phyloP scores from a whole-genome alignment of 1,140 invertebrate genomes.

The Pinna nobilis region DNA sequence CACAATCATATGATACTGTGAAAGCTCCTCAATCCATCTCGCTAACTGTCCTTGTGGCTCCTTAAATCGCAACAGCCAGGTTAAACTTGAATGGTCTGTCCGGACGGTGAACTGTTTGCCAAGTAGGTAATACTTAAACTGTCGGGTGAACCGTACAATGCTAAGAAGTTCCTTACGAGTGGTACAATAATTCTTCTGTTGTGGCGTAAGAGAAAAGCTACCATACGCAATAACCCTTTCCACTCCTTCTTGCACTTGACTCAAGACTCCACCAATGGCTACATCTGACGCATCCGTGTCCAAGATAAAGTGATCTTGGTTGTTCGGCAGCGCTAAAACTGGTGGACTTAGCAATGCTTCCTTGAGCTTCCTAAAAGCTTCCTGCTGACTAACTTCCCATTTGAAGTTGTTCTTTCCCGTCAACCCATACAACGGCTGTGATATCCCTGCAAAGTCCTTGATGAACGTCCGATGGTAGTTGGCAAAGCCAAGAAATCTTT shows the following conservation, averaged over 20 bases:
- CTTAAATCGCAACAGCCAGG: conserved; percentile 40
- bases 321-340: conserved; percentile 23
- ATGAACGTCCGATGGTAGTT: conserved; percentile 29
- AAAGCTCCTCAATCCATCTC: conserved; percentile 55
- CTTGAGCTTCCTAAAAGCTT: conserved; percentile 16
- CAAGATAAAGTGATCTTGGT: conserved; percentile 8
- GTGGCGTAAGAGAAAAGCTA: conserved; percentile 37
- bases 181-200: conserved; percentile 66
- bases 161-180: conserved; percentile 1
- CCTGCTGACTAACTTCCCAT: conserved; percentile 19
- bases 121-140: conserved; percentile 41
- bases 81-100: conserved; percentile 52
- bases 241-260: conserved; percentile 53
- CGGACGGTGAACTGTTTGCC: conserved; percentile 44
- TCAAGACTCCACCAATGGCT: conserved; percentile 60
- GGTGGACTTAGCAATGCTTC: conserved; percentile 6
- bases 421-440: conserved; percentile 8
- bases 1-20: conserved; percentile 51
- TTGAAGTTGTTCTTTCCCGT: conserved; percentile 26
- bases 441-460: neutral
- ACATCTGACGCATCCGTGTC: conserved; percentile 23
- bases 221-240: conserved; percentile 47
- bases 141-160: conserved; percentile 4
- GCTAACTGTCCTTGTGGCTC: conserved; percentile 46
- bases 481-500: conserved; percentile 26